Conservation (phyloP, 2,888 invertebrate genomes). For the Lepetodrilus schrolli region DNA sequence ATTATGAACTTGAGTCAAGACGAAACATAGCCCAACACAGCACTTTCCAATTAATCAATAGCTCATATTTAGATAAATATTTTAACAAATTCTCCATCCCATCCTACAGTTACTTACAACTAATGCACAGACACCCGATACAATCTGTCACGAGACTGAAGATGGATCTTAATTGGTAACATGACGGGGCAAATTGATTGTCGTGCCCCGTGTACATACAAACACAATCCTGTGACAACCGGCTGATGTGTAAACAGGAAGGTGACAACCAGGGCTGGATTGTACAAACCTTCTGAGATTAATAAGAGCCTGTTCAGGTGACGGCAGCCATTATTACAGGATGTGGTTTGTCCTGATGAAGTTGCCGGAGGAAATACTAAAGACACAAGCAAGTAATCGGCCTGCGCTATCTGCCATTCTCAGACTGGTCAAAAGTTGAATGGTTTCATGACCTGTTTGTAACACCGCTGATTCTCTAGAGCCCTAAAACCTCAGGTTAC, state of each 20-base stretch:
- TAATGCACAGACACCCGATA: too few relatives aligned
- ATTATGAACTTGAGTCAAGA: too few relatives aligned
- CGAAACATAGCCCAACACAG: too few relatives aligned
- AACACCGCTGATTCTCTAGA: neutral
- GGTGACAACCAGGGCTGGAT: neutral
- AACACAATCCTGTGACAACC: neutral
- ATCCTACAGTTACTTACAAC: too few relatives aligned
- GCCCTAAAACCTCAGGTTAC: too few relatives aligned
- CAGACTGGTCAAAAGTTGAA: neutral
- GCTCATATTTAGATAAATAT: too few relatives aligned
- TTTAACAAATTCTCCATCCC: too few relatives aligned
- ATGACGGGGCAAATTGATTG: neutral
- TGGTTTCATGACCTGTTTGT: neutral
- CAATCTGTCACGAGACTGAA: neutral
- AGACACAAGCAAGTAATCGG: too few relatives aligned
- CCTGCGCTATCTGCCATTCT: too few relatives aligned
- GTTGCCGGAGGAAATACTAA: neutral
- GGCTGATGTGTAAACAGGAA: neutral
- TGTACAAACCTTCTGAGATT: neutral
- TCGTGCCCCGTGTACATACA: neutral
- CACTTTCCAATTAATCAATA: too few relatives aligned
- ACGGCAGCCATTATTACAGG: neutral
- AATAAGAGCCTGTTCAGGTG: neutral
- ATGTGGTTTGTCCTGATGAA: neutral
- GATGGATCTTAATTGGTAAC: neutral